Conservation (phyloP, 2,797 vertebrate species). For the Etheostoma nigrum region DNA sequence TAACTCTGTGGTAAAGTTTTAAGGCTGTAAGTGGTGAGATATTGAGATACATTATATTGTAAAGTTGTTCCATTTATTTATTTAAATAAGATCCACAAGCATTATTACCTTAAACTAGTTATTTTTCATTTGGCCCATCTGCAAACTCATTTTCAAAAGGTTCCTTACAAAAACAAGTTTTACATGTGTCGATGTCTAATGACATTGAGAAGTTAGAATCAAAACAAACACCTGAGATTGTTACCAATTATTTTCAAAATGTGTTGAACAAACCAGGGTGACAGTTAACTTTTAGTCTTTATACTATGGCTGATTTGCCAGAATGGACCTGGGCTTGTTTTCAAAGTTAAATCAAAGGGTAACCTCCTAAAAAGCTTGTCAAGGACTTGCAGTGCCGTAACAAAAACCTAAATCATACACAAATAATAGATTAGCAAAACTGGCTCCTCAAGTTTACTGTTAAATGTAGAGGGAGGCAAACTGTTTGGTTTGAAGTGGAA, state of each 20-base stretch:
- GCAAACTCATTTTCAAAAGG: not conserved
- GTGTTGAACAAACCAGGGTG: not conserved
- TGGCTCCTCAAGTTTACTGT: not conserved
- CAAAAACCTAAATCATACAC: not conserved
- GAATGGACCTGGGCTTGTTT: not conserved
- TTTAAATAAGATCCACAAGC: not conserved
- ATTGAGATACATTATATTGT: no score
- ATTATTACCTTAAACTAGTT: constrained; percentile 5
- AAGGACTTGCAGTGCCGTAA: not conserved
- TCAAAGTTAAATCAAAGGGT: constrained; percentile 9
- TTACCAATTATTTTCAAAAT: not conserved
- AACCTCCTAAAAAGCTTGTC: constrained; percentile 17
- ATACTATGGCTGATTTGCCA: not conserved
- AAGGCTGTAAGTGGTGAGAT: not conserved
- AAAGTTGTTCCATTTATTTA: not conserved
- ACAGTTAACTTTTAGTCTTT: constrained; percentile 16
- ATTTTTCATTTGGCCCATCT: constrained; percentile 5
- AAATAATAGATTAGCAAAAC: not conserved
- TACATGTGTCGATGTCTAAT: not conserved
- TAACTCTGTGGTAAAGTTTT: not conserved
- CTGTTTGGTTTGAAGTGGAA: not conserved
- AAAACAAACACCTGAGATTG: not conserved
- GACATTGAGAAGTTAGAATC: constrained; percentile 8
- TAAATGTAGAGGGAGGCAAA: not conserved
- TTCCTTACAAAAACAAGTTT: not conserved